Base-by-base conservation (phyloP, 2,113 vertebrate species). In the Scartelaos histophorus region DNA sequence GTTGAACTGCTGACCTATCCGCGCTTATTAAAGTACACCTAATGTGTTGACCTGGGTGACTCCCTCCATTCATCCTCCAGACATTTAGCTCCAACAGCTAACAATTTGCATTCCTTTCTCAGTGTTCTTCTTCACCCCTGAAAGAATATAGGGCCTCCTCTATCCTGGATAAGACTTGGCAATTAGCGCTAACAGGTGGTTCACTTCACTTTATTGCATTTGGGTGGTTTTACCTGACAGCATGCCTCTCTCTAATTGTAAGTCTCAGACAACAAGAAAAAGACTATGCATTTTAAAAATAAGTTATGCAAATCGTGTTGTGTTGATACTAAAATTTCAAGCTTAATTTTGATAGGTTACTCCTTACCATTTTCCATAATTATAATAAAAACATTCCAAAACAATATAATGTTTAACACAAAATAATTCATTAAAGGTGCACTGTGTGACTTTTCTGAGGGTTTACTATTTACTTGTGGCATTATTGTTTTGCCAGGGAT, bases 41-140 rank as follows among this genome's bases (percentile, higher is more conserved):
- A 81, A 84, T 81, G 66, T 79, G 76, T 83, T 83, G 87, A 86
- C 87, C 88, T 73, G 34, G 64, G 74, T 74, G 64, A 24, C 80
- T 78, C 67, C 76, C 73, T 60, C 60, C 68, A 54, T 81, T 76
- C 73, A 67, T 62, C 70, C 67, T 62, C 21, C 22, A 79, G 71
- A 78, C 75, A 3, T 84, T 83, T 73, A 82, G 69, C 80, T 73
- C 45, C 46, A 58, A 76, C 81, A 80, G 74, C 73, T 74, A 87
- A 75, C 78, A 78, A 58, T 85, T 86, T 85, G 68, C 79, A 84
- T 88, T 89, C 88, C 90, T 71, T 73, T 83, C 66, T 62, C 73
- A 54, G 51, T 62, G 54, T 43, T 64, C 43, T 53, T 85, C 73
- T 64, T 43, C 17, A 22, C 73, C 38, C 43, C 12, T 15, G 73